Base-by-base conservation (phyloP, 2,113 vertebrate species). In the Otus sunia region DNA sequence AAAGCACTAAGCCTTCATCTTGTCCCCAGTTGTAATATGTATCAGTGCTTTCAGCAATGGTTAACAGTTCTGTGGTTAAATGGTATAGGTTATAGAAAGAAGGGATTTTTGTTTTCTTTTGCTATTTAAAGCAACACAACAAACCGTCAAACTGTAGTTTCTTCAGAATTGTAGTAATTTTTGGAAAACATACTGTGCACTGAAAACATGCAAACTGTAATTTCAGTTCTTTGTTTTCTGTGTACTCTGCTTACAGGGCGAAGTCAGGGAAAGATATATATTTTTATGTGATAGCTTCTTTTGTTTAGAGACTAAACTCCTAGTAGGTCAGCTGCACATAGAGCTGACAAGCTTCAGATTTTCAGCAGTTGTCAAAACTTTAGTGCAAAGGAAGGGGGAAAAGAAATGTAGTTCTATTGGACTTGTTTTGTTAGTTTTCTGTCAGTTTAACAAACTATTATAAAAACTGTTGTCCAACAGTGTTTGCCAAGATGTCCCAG, bases 21-120 rank as follows among this genome's bases (percentile, higher is more conserved):
- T 89, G 81, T 81, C 93, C 63, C 60, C 32, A 41, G 86, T 77
- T 4, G 2, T 50, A 63, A 93, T 62, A 93, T 62, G 90, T 66
- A 53, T 79, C 39, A 71, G 23, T 86, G 83, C 55, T 96, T 73
- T 91, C 64, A 84, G 88, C 89, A 96, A 92, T 94, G 78, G 92
- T 66, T 80, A 86, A 88, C 76, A 64, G 80, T 85, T 73, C 72
- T 75, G 34, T 87, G 62, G 49, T 45, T 87, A 96, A 92, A 88
- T 52, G 74, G 43, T 52, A 27, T 8, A 60, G 53, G 36, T 86
- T 93, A 71, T 45, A 64, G 69, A 43, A 82, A 58, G 34, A 36
- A 78, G 74, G 26, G 13, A 15, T 9, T 56, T 80, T 27, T 66
- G 79, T 90, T 93, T 89, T 76, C 84, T 56, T 75, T 82, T 47